These are phyloP conservation scores for Tribolium freemani DNA, from an alignment of 2,888 invertebrate genomes.

Conservation along the genomic window DNA sequence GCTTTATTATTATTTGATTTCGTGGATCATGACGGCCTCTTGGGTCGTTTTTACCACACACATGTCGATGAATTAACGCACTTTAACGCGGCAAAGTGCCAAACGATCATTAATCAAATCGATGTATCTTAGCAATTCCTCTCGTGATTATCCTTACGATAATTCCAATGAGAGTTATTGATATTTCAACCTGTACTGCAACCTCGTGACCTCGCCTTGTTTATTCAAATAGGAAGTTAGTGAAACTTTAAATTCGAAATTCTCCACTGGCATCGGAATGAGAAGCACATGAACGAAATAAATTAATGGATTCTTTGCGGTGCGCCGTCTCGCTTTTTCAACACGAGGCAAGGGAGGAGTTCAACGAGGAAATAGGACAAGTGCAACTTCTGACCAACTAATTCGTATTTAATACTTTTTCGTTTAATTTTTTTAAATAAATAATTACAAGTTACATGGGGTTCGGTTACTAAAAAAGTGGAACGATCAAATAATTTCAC, in stretches of 20 bases:
- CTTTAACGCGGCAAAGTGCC: constrained; percentile 16
- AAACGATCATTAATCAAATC: constrained; percentile 37
- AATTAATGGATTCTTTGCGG: constrained; percentile 49
- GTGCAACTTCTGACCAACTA: background rate
- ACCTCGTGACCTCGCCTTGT: constrained; percentile 43
- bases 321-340: constrained; percentile 34
- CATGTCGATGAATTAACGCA: constrained; percentile 23
- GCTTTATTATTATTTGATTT: constrained; percentile 40
- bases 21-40: constrained; percentile 19
- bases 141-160: constrained; percentile 22
- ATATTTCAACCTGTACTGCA: constrained; percentile 39
- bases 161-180: constrained; percentile 28
- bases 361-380: constrained; percentile 20
- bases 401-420: background rate
- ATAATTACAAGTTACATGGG: no score
- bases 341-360: constrained; percentile 9
- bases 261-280: constrained; percentile 49
- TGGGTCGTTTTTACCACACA: constrained; percentile 1
- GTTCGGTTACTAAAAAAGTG: no score
- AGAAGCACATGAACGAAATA: constrained; percentile 48
- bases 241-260: constrained; percentile 53
- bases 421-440: background rate
- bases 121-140: constrained; percentile 23
- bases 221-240: constrained; percentile 53
- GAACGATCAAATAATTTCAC: no score